Evolutionary conservation across 2,797 vertebrate species (phyloP).

Genomic region (Hafferia zeledoni): DNA sequence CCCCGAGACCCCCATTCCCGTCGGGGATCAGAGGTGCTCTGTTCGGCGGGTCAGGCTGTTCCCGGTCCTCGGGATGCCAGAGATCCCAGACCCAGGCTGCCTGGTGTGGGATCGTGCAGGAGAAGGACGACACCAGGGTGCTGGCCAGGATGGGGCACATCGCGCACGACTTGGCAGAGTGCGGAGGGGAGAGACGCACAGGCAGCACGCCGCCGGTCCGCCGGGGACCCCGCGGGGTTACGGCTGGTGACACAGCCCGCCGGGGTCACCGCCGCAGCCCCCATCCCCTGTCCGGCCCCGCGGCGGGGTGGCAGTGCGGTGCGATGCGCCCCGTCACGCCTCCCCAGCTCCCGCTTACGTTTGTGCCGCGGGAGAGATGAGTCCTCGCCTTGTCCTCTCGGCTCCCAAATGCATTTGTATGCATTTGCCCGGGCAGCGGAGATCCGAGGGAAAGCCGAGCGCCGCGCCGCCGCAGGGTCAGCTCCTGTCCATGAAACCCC

Average conservation of each 20-base stretch:
- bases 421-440: constrained; percentile 97
- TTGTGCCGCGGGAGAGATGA: constrained; percentile 86
- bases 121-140: background rate
- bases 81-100: background rate
- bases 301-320: background rate
- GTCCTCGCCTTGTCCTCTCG: constrained; percentile 97
- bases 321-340: background rate
- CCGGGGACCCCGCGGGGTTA: background rate
- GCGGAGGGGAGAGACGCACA: no score
- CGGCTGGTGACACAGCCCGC: background rate
- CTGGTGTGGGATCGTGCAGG: fast-evolving
- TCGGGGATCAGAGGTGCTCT: fast-evolving
- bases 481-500: constrained; percentile 78
- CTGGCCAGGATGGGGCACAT: background rate
- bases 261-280: background rate
- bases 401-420: constrained; percentile 99
- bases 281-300: background rate
- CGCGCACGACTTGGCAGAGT: no score
- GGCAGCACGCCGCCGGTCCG: background rate
- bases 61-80: background rate
- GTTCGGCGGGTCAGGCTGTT: background rate
- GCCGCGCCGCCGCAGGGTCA: constrained; percentile 80
- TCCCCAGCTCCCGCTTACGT: constrained; percentile 84
- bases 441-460: constrained; percentile 89
- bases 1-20: fast-evolving